Evolutionary conservation across 2,113 vertebrate species (phyloP), one percentile per base, ranked within the genome.

Genomic region (Halichoerus grypus): DNA sequence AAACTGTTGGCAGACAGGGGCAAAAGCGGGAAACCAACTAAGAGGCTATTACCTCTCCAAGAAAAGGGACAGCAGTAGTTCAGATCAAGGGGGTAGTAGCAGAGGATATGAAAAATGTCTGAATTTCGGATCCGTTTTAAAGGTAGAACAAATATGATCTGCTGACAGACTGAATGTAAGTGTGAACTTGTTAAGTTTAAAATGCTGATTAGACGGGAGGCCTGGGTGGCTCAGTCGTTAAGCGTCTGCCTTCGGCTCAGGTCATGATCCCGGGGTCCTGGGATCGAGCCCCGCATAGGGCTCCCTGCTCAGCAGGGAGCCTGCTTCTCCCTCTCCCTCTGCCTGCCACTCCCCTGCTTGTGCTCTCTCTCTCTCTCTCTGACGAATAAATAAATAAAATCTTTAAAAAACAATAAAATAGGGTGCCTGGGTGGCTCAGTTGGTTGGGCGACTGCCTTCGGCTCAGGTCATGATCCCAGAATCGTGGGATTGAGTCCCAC

Each of bases 141-240:
- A 90, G 86, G 33, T 36, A 80, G 55, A 80, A 87, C 61, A 39
- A 42, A 77, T 7, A 82, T 57, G 8, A 74, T 88, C 57, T 94
- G 72, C 46, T 90, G 80, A 93, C 53, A 92, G 14, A 71, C 15
- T 74, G 36, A 87, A 83, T 8, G 5, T 36, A 97, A 77, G 33
- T 77, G 13, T 84, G 28, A 83, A 74, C 21, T 81, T 84, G 33
- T 51, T 90, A 85, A 93, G 57, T 95, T 93, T 92, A 65, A 93
- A 94, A 95, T 93, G 91, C 33, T 81, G 90, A 74, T 93, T 86
- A 86, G 59, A 90, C 33, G 14, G 31, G 31, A 33, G 7, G 31
- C 63, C 63, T 67, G 5, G 63, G 7, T 33, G 63, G 63, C 63
- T 67, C 63, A 67, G 63, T 67, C 6, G 63, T 67, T 67, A 65